Evolutionary conservation across 2,797 vertebrate species (phyloP).

Genomic region (Smutsia gigantea): DNA sequence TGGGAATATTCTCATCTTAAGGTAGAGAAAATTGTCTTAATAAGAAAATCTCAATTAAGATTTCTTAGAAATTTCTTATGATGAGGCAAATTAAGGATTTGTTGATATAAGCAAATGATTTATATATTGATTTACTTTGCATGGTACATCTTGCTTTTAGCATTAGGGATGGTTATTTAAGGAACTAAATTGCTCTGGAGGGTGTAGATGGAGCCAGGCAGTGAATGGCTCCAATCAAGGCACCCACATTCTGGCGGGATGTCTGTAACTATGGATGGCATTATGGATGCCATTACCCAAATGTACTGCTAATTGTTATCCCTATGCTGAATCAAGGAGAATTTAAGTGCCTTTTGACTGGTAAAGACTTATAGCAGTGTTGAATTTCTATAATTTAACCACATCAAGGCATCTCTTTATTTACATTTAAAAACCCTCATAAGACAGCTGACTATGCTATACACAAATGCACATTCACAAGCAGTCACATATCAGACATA

Average conservation of each 20-base stretch:
- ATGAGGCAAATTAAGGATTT: constrained; percentile 65
- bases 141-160: background rate
- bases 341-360: constrained; percentile 68
- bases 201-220: constrained; percentile 72
- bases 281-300: constrained; percentile 68
- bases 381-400: constrained; percentile 52
- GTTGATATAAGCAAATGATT: background rate
- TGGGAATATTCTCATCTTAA: constrained; percentile 57
- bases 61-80: constrained; percentile 67
- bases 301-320: constrained; percentile 76
- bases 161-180: constrained; percentile 53
- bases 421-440: background rate
- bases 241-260: constrained; percentile 1
- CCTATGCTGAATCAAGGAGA: constrained; percentile 62
- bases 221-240: constrained; percentile 76
- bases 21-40: constrained; percentile 60
- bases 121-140: constrained; percentile 16
- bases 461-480: background rate
- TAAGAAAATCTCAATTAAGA: constrained; percentile 68
- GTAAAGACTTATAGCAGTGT: background rate
- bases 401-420: background rate
- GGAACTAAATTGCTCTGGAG: constrained; percentile 45
- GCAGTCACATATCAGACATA: background rate
- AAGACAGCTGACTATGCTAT: background rate
- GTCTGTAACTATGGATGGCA: background rate